Base-by-base conservation (phyloP, 2,113 vertebrate genomes). In the Oophaga pumilio region DNA sequence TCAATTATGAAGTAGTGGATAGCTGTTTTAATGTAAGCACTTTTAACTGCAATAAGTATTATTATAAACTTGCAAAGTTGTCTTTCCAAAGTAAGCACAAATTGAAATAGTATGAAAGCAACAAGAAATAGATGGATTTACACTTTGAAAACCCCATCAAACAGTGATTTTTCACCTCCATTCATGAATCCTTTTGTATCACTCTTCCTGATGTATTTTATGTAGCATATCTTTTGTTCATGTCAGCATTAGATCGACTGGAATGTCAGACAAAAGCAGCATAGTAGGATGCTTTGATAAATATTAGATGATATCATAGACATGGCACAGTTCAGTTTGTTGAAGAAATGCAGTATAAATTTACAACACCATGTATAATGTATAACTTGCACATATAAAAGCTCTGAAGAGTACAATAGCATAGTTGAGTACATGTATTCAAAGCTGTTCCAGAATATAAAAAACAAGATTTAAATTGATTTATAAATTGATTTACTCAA, bases 241-340 rank as follows among this genome's bases (percentile, higher is more conserved):
- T 82, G 64, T 64, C 33, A 50, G 28, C 8, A 82, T 2, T 22
- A 82, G 57, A 82, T 50, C 17, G 28, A 64, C 18, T 64, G 18
- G 64, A 82, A 64, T 82, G 59, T 82, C 79, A 82, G 50, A 82
- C 26, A 82, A 76, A 80, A 81, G 15, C 17, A 15, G 28, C 59
- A 64, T 26, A 82, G 59, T 20, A 14, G 79, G 59, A 20, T 62
- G 22, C 33, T 33, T 82, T 82, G 79, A 64, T 82, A 64, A 82
- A 82, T 82, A 82, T 62, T 82, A 22, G 18, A 43, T 82, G 13
- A 28, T 81, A 81, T 82, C 59, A 64, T 4, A 82, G 59, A 82
- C 79, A 64, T 17, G 18, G 59, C 13, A 15, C 57, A 64, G 79
- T 43, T 64, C 26, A n/a, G 78, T 62, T 20, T 81, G 59, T 64